Base-by-base conservation (phyloP, 2,888 invertebrate species). In the Melanostoma scalare region DNA sequence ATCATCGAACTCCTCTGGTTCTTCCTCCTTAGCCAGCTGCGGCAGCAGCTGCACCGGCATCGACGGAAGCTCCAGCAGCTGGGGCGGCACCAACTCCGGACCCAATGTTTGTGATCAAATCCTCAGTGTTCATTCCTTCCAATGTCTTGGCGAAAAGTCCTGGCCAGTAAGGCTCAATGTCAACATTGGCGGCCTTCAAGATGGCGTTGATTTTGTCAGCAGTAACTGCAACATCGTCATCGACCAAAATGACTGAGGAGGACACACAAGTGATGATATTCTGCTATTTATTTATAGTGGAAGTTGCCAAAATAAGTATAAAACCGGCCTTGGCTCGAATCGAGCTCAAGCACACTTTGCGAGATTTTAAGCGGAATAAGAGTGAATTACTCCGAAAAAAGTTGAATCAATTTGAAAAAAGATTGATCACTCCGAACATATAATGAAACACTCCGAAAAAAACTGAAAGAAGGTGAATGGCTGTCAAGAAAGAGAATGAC, bases 121-220 rank as follows among this genome's bases (percentile, higher is more conserved):
- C 97, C 89, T 97, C 97, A 72, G 99, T 95, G 91, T 98, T 98
- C 86, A 99, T 93, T 86, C 97, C 97, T 92, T 99, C 98, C 87
- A 99, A 92, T 46, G 99, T 97, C 92, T 99, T 98, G 86, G 99
- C 97, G 92, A 99, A 99, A 75, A 99, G 94, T 88, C 98, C 97
- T 52, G 99, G 98, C 99, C 99, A 99, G 93, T 98, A 99, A 30
- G 99, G 98, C 92, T 99, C 99, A 48, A 99, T 96, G 86, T 97
- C 96, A 79, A 99, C 98, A 90, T 94, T 95, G 87, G 99, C 99
- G 56, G 99, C 99, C 92, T 99, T 99, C 90, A 99, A 92, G 91
- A 99, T 96, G 86, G 99, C 98, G 87, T 95, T 95, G 92, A 99
- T 97, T 92, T 99, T 99, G 90, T 99, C 99, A 89, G 97, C 98